Evolutionary conservation across 1,140 invertebrate genomes (phyloP).

Genomic region (Cyclargus thomasi): DNA sequence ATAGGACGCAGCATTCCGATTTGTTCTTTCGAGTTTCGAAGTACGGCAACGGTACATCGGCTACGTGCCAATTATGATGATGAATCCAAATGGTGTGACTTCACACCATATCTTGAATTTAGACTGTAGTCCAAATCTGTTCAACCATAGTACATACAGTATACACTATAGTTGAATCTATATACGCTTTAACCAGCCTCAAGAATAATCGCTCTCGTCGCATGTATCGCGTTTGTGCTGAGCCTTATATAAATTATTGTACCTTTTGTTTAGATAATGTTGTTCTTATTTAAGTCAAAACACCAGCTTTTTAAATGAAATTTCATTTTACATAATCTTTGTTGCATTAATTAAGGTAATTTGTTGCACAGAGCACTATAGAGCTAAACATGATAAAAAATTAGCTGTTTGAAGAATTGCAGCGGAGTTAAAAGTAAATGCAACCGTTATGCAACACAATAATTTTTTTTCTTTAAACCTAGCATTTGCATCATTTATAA

Average conservation of each 20-base stretch:
- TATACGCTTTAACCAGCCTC: too few species aligned
- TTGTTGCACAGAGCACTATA: background rate
- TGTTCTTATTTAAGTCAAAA: constrained; percentile 5
- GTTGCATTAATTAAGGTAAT: background rate
- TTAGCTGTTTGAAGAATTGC: background rate
- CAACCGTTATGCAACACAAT: background rate
- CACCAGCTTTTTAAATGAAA: background rate
- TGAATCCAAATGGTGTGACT: too few species aligned
- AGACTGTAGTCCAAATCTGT: too few species aligned
- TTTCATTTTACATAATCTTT: background rate
- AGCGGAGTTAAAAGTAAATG: background rate
- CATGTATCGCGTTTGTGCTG: background rate
- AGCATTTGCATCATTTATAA: too few species aligned
- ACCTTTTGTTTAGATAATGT: constrained; percentile 3
- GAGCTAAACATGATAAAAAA: background rate
- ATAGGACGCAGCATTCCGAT: too few species aligned
- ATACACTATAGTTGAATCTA: too few species aligned
- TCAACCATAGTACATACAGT: too few species aligned
- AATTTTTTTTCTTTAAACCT: too few species aligned
- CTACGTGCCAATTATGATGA: too few species aligned
- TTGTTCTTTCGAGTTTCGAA: too few species aligned
- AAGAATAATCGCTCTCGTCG: background rate
- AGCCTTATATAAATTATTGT: constrained; percentile 8
- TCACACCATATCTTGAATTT: too few species aligned
- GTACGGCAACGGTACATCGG: too few species aligned